These are phyloP conservation scores for Festucalex cinctus DNA, from an alignment of 2,113 vertebrate species.

Conservation along the genomic window DNA sequence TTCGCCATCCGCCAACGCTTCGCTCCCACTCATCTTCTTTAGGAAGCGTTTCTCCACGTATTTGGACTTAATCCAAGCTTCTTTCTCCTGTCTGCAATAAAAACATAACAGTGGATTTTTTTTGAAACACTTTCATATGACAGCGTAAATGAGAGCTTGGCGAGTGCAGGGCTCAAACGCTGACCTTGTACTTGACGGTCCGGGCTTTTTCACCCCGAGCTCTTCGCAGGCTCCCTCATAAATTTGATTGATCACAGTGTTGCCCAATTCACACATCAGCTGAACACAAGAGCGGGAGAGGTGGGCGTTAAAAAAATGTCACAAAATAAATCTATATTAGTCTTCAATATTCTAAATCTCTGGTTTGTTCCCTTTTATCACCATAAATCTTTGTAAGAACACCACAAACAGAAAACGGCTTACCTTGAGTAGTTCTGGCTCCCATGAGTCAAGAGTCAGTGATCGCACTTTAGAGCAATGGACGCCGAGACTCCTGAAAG, in stretches of 20 bases:
- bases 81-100: slow-evolving; percentile 85
- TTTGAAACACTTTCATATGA: background rate
- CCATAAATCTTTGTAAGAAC: background rate
- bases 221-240: slow-evolving; percentile 88
- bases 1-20: slow-evolving; percentile 69
- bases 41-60: slow-evolving; percentile 92
- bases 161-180: slow-evolving; percentile 25
- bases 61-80: slow-evolving; percentile 93
- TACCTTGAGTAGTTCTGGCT: slow-evolving; percentile 96
- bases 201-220: slow-evolving; percentile 83
- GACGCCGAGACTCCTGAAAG: slow-evolving; percentile 90
- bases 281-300: slow-evolving; percentile 37
- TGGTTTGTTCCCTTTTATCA: background rate
- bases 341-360: background rate
- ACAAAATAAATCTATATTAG: background rate
- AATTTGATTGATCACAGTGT: slow-evolving; percentile 91
- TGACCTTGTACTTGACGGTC: slow-evolving; percentile 67
- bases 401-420: background rate
- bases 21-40: slow-evolving; percentile 71
- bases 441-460: slow-evolving; percentile 94
- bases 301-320: background rate
- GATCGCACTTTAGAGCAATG: slow-evolving; percentile 97
- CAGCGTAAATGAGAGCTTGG: background rate
- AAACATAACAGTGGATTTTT: slow-evolving; percentile 4
- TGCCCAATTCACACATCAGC: slow-evolving; percentile 98